phyloP scores from a whole-genome alignment of 2,797 vertebrate species.

The Strix occidentalis region DNA sequence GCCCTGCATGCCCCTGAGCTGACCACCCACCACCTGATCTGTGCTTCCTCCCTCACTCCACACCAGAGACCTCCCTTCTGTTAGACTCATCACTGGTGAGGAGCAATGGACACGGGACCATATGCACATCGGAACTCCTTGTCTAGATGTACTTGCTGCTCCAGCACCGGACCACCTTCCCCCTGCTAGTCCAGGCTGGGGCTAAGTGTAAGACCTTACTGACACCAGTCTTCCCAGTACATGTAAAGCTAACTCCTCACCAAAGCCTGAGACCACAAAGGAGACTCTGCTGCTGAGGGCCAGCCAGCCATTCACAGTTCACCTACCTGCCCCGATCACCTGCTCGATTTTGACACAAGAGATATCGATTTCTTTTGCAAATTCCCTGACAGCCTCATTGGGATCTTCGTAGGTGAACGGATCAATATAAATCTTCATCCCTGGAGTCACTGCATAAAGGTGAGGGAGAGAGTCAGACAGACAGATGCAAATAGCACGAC shows the following conservation, averaged over 20 bases:
- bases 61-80: background rate
- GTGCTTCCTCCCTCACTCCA: background rate
- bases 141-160: background rate
- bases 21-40: background rate
- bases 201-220: background rate
- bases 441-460: conserved; percentile 88
- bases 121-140: background rate
- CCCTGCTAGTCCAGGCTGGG: background rate
- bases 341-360: conserved; percentile 97
- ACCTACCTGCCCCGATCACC: conserved; percentile 96
- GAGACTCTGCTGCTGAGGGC: background rate
- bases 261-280: background rate
- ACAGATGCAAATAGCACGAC: background rate
- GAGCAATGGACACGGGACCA: background rate
- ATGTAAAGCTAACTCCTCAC: background rate
- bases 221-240: background rate
- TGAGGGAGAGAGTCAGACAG: conserved; percentile 41
- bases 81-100: background rate
- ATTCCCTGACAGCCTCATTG: conserved; percentile 94
- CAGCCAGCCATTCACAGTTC: background rate
- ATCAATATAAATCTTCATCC: conserved; percentile 98
- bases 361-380: conserved; percentile 96
- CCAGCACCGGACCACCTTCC: background rate
- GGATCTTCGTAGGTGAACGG: conserved; percentile 97
- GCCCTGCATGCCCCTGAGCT: rapidly evolving